A percentile compares a stretch with the other conserved stretches of the same genome.
These are phyloP conservation scores for Esox masquinongy DNA, from an alignment of 2,797 vertebrate genomes.

Conservation along the genomic window DNA sequence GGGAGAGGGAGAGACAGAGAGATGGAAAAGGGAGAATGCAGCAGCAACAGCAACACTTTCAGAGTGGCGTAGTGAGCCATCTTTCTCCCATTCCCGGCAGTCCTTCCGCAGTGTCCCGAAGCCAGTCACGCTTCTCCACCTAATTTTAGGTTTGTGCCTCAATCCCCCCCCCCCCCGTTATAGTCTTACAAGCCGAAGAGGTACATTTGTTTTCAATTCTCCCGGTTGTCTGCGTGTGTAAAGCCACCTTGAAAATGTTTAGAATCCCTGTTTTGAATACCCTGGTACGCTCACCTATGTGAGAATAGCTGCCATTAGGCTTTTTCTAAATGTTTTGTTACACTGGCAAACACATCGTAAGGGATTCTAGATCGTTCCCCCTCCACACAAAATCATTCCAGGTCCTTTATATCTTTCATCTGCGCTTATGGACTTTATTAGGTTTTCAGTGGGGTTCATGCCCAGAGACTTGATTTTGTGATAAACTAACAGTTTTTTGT, in stretches of 20 bases:
- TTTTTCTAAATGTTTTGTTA: too few relatives aligned
- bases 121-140: neutral
- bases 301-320: too few relatives aligned
- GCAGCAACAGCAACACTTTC: conserved; percentile 8
- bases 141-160: neutral
- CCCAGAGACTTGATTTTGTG: too few relatives aligned
- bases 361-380: too few relatives aligned
- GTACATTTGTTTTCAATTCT: neutral
- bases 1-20: conserved; percentile 2
- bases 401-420: too few relatives aligned
- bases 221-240: neutral
- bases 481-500: too few relatives aligned
- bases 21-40: neutral
- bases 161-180: neutral
- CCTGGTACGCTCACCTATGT: too few relatives aligned
- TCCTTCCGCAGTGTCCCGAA: neutral
- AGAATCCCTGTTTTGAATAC: too few relatives aligned
- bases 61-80: conserved; percentile 10
- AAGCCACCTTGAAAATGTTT: neutral
- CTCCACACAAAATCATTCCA: too few relatives aligned
- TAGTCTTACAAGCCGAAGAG: neutral
- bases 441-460: too few relatives aligned
- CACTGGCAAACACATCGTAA: too few relatives aligned
- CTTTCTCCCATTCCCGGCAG: neutral
- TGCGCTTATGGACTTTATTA: too few relatives aligned